Evolutionary conservation across 2,113 vertebrate species (phyloP), one percentile per base, ranked within the genome.

Genomic region (Columbina picui): DNA sequence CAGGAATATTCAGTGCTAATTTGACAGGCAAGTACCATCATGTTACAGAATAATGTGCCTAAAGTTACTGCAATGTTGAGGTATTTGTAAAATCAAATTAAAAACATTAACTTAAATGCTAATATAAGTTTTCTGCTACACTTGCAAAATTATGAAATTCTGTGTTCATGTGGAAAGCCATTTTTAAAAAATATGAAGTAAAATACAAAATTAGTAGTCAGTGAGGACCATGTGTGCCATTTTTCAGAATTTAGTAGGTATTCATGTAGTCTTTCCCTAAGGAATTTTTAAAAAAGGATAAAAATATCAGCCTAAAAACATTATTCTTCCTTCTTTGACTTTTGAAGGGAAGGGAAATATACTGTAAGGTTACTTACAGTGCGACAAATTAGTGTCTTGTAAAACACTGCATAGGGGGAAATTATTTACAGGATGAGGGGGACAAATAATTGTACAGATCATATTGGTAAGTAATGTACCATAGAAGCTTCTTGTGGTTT

Each of bases 391-490:
- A 97, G 65, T 76, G 69, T 57, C 65, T 93, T 65, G 76, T 87
- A 92, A 92, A 93, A 89, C 43, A 50, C 61, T 53, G 73, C 69
- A n/a, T 32, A 91, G 61, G 21, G 43, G 25, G n/a, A 94, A 94
- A 91, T 94, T 84, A 87, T 69, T 87, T 97, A 73, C 67, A 85
- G 78, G 84, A 65, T 79, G 74, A 81, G 59, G 65, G 57, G 77
- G 68, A 57, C 78, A 95, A 92, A 91, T 71, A 71, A 69, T 84
- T 52, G 43, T 70, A 55, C 76, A 84, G 76, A 87, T 92, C 64
- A 79, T 87, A 96, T 93, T 93, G 93, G 94, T 96, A 93, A 96
- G 96, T 82, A 96, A 79, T 34, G 73, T 85, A 89, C 80, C 74
- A 94, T 61, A 50, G 84, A 57, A 69, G 74, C 41, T 69, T 91